A percentile compares a stretch with the other conserved stretches of the same genome.
These are phyloP conservation scores for Ptilorrhoa leucosticta DNA, from an alignment of 2,113 vertebrate genomes.

Conservation along the genomic window DNA sequence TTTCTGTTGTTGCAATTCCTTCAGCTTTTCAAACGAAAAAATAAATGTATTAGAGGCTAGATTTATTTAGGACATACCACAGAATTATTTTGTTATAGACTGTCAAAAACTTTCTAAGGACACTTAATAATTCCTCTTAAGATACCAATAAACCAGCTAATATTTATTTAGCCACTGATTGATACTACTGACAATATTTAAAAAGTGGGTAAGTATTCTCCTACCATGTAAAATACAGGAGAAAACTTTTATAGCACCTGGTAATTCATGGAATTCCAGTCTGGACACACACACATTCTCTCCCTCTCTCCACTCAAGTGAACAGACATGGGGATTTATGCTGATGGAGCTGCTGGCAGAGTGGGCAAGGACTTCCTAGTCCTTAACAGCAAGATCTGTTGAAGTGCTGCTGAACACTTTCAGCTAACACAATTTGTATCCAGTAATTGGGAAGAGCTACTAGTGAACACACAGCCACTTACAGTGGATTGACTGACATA, in stretches of 20 bases:
- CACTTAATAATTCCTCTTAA: not conserved
- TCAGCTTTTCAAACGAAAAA: conserved; percentile 77
- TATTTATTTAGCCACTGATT: not conserved
- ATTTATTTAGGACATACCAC: not conserved
- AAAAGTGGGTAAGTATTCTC: not conserved
- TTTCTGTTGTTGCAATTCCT: conserved; percentile 88
- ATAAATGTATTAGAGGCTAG: not conserved
- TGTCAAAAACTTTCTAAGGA: not conserved
- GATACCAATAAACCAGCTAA: not conserved
- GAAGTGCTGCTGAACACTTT: not conserved
- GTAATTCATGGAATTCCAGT: not conserved
- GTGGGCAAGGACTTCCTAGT: not conserved
- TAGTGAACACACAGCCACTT: accelerated
- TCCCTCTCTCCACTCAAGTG: not conserved
- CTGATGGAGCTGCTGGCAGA: not conserved
- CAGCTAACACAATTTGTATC: not conserved
- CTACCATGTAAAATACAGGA: not conserved
- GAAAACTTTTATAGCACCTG: not conserved
- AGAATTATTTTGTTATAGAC: not conserved
- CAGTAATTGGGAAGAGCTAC: not conserved
- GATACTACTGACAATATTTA: not conserved
- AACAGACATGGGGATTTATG: not conserved
- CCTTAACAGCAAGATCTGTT: not conserved
- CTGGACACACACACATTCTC: not conserved
- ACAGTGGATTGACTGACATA: not conserved